Base-by-base conservation (phyloP, 2,888 invertebrate genomes). In the Osedax frankpressi region DNA sequence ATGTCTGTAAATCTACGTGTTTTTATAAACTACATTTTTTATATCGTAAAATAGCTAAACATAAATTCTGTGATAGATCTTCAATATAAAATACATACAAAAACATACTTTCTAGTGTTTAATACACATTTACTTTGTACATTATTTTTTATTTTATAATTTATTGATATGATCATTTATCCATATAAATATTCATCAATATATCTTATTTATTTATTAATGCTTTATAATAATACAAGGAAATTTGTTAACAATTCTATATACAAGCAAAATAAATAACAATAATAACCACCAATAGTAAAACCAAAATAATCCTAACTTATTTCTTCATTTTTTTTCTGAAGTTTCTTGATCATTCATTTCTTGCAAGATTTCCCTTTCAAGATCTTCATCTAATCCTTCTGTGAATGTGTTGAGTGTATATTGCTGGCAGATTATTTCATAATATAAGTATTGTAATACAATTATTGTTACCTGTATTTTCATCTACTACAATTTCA, bases 401-500 rank as follows among this genome's bases (percentile, higher is more conserved):
- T n/a, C 68, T 65, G 19, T 76, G 3, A 72, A 60, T 14, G 70
- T 30, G 30, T 24, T 3, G 63, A n/a, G n/a, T n/a, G n/a, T n/a
- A n/a, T n/a, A n/a, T n/a, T n/a, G n/a, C n/a, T n/a, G n/a, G n/a
- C n/a, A n/a, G n/a, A n/a, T n/a, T n/a, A n/a, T n/a, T n/a, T n/a
- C n/a, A n/a, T n/a, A n/a, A n/a, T n/a, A n/a, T n/a, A n/a, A n/a
- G n/a, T n/a, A n/a, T n/a, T n/a, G n/a, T n/a, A n/a, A n/a, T n/a
- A n/a, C n/a, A n/a, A n/a, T n/a, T n/a, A n/a, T n/a, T 44, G 44
- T 6, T 44, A 44, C 44, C 44, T 44, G 44, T 44, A 19, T 44
- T 44, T 44, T 44, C 44, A 27, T 79, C 78, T 69, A 79, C 80
- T 26, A 94, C 92, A 79, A 94, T 91, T 86, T 95, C 94, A 85